Conservation (phyloP, 2,888 invertebrate species). For the Cylindroiulus punctatus region DNA sequence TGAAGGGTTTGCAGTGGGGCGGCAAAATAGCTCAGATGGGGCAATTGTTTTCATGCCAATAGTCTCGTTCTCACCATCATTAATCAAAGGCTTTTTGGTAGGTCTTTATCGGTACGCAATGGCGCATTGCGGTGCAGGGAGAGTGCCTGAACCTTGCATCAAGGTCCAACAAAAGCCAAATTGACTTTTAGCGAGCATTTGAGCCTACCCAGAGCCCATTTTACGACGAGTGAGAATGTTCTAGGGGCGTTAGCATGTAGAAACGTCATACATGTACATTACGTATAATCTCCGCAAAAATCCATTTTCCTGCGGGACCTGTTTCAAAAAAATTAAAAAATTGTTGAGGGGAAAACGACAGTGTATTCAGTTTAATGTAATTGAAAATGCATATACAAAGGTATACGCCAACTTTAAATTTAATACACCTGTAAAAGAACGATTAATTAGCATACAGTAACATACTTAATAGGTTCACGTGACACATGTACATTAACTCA, state of each 20-base stretch:
- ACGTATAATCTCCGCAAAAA: too few relatives aligned
- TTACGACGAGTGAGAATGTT: neutral
- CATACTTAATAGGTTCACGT: too few relatives aligned
- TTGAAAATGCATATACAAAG: too few relatives aligned
- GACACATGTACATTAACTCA: too few relatives aligned
- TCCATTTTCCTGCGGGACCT: too few relatives aligned
- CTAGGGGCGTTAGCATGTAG: neutral
- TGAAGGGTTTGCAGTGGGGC: slow-evolving; percentile 17
- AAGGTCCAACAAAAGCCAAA: neutral
- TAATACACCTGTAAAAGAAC: too few relatives aligned
- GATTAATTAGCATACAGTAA: too few relatives aligned
- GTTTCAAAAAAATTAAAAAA: too few relatives aligned
- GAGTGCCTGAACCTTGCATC: neutral
- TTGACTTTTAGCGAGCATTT: slow-evolving; percentile 5
- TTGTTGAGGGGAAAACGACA: too few relatives aligned
- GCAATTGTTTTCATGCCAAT: slow-evolving; percentile 22
- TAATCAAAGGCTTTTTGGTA: slow-evolving; percentile 20
- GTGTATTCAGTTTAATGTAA: too few relatives aligned
- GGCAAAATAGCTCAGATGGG: slow-evolving; percentile 8
- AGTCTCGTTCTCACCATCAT: slow-evolving; percentile 42
- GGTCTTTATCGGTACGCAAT: slow-evolving; percentile 17
- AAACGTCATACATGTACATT: neutral
- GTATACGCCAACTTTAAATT: too few relatives aligned
- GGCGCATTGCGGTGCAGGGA: slow-evolving; percentile 26
- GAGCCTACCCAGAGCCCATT: neutral